These are phyloP conservation scores for Coregonus clupeaformis DNA, from an alignment of 2,113 vertebrate genomes.

Conservation along the genomic window DNA sequence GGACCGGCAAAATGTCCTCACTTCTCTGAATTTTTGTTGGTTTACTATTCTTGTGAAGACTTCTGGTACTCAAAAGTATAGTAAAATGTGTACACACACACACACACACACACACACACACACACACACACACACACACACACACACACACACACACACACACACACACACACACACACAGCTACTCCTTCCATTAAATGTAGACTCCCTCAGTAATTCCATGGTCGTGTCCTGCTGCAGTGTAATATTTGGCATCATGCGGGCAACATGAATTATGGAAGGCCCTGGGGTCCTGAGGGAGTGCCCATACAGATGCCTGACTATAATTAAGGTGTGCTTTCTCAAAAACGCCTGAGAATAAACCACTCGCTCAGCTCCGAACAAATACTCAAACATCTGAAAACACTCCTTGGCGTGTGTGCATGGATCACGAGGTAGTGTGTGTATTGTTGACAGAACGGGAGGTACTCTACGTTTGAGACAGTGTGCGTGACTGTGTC, in stretches of 20 bases:
- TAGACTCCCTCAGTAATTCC: conserved; percentile 29
- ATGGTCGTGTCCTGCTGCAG: conserved; percentile 13
- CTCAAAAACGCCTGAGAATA: neutral
- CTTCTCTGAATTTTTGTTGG: no score
- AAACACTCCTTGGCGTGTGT: conserved; percentile 7
- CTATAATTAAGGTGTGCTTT: conserved; percentile 29
- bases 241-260: neutral
- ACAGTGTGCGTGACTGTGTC: neutral
- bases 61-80: no score
- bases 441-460: neutral
- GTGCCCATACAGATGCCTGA: neutral
- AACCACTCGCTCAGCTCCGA: neutral
- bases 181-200: conserved; percentile 35
- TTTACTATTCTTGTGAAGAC: no score
- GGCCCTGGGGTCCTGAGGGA: conserved; percentile 32
- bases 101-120: conserved; percentile 9
- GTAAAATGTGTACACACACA: no score
- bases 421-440: neutral
- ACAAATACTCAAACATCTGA: conserved; percentile 18
- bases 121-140: neutral
- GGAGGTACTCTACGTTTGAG: neutral
- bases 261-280: conserved; percentile 26
- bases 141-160: conserved; percentile 9
- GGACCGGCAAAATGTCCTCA: no score
- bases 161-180: conserved; percentile 9